Evolutionary conservation across 2,797 vertebrate genomes (phyloP), one percentile per base, ranked within the genome.

Genomic region (Enteromius fasciolatus): DNA sequence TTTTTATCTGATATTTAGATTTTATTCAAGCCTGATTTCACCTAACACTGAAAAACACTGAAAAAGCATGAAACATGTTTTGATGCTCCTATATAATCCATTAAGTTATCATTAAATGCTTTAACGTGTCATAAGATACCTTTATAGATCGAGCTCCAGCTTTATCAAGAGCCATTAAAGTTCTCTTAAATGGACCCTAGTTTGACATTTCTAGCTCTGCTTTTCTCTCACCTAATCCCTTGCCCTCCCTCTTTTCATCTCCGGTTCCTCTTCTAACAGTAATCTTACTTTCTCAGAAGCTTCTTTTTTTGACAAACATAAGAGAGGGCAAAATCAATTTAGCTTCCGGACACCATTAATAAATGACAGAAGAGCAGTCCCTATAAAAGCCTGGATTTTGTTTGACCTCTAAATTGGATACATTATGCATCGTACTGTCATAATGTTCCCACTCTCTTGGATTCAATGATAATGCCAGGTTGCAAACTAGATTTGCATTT

Each of bases 161-260:
- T 86, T 77, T 79, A n/a, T 86, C 68, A 46, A 84, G 68, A 82
- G 52, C 12, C 76, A 69, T 78, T 81, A 48, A 18, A 84, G 67
- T 87, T 85, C 69, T 75, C 67, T 77, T 87, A 77, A 83, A 67
- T 74, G 86, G 77, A 87, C 84, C 83, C 63, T 82, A 89, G 86
- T 87, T 83, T 88, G 87, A 84, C 80, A 61, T 63, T 72, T 88
- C 28, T 70, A 86, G 87, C 86, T 90, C 85, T 63, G 50, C 76
- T 82, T 81, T 52, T 81, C 63, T 54, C 63, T 82, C 80, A n/a
- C 15, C 72, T 73, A 25, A 25, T 28, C 69, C 80, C 28, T 63
- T 67, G 14, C 68, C 78, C 17, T 20, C 12, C 36, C 50, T 64
- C 72, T 61, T 84, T 80, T 83, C 76, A 77, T 83, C 48, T 61